These are phyloP conservation scores for Oryzaephilus surinamensis DNA, from an alignment of 1,140 invertebrate genomes.

Conservation along the genomic window DNA sequence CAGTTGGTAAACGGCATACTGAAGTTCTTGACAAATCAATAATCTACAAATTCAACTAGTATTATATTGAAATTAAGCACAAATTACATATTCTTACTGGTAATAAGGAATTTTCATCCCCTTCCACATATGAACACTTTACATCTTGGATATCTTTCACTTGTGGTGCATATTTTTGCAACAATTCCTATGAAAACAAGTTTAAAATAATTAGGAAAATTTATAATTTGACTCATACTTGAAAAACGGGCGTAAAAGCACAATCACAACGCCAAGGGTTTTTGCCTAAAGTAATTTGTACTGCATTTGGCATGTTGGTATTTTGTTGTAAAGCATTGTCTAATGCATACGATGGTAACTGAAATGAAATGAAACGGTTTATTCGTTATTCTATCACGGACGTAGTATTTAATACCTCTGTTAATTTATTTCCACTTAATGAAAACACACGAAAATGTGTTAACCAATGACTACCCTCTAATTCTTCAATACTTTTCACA, in stretches of 20 bases:
- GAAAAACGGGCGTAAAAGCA: slow-evolving; percentile 61
- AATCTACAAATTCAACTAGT: slow-evolving; percentile 46
- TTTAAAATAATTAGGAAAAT: slow-evolving; percentile 8
- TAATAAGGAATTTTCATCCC: slow-evolving; percentile 47
- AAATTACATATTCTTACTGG: slow-evolving; percentile 38
- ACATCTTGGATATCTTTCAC: slow-evolving; percentile 57
- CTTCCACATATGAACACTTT: slow-evolving; percentile 46
- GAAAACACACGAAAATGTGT: slow-evolving; percentile 61
- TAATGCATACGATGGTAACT: slow-evolving; percentile 67
- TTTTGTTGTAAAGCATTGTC: slow-evolving; percentile 66
- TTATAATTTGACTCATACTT: slow-evolving; percentile 35
- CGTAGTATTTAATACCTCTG: slow-evolving; percentile 44
- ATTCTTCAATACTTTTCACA: slow-evolving; percentile 53
- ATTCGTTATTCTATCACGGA: slow-evolving; percentile 2
- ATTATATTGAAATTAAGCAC: background rate
- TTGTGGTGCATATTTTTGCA: slow-evolving; percentile 58
- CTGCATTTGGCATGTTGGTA: slow-evolving; percentile 47
- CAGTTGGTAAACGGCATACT: slow-evolving; percentile 47
- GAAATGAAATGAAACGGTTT: slow-evolving; percentile 12
- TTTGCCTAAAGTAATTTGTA: slow-evolving; percentile 51
- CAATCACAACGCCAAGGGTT: slow-evolving; percentile 79
- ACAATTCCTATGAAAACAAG: slow-evolving; percentile 37
- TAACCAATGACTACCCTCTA: slow-evolving; percentile 70
- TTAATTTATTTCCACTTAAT: slow-evolving; percentile 58
- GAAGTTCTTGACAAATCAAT: slow-evolving; percentile 52